Base-by-base conservation (phyloP, 1,140 invertebrate genomes). In the Drosophila bocki region DNA sequence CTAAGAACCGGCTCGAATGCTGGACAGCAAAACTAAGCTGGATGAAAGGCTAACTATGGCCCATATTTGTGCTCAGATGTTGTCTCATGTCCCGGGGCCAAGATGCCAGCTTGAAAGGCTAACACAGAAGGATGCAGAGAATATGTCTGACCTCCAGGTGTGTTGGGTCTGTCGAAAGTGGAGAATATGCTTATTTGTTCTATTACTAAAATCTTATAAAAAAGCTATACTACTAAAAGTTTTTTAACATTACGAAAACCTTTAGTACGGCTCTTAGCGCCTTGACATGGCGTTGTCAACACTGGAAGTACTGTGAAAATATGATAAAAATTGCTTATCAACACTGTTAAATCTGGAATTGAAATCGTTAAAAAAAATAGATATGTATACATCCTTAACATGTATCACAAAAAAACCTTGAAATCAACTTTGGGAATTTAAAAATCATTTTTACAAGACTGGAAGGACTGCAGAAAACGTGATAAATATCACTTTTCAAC, bases 21-120 rank as follows among this genome's bases (percentile, higher is more conserved):
- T 42, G 19, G n/a, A 1, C 47, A 29, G 47, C 47, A 29, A 29
- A 41, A 47, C 56, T 26, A 32, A 56, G 22, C n/a, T 15, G 45
- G 7, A 29, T 29, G 37, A 35, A 61, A 53, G 64, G 41, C 3
- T 3, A 9, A 60, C 53, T 60, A 64, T 74, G 69, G n/a, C 65
- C 61, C 44, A 44, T 39, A 47, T 58, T 62, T 29, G 44, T 58
- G 51, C 69, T 37, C 65, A 70, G 64, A 45, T 72, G 69, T 58
- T 56, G 71, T 41, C 71, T n/a, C 29, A 54, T 84, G 50, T 54
- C 72, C 68, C 29, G 68, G 68, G 78, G 72, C 68, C 71, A 72
- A 48, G 61, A 71, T 85, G 70, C n/a, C 59, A 72, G 75, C 85
- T 67, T 85, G 82, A 85, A 85, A 78, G 78, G 77, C 63, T 63